Conservation (phyloP, 1,140 invertebrate species). For the Temnothorax curvispinosus region DNA sequence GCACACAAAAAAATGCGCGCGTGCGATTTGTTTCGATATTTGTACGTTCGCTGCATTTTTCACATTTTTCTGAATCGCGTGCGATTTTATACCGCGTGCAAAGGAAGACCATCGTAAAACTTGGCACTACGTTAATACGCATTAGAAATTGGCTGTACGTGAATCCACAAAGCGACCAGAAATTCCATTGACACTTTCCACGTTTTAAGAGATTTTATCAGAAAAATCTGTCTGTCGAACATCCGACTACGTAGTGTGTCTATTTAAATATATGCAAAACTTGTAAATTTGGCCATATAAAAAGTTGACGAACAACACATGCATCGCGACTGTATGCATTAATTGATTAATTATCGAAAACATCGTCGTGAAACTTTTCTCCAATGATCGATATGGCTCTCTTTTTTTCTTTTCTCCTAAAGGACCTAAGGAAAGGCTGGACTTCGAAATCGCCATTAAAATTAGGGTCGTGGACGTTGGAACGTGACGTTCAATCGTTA, state of each 20-base stretch:
- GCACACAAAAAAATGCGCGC: not conserved
- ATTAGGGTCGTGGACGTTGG: not conserved
- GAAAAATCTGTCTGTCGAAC: not conserved
- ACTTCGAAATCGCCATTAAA: not conserved
- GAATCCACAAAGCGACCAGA: slow-evolving; percentile 46
- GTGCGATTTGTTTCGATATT: not conserved
- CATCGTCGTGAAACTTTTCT: slow-evolving; percentile 16
- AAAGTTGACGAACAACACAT: slow-evolving; percentile 32
- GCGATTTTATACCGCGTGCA: not conserved
- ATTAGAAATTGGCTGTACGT: not conserved
- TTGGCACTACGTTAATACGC: slow-evolving; percentile 27
- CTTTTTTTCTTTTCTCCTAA: not conserved
- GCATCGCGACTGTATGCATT: slow-evolving; percentile 18
- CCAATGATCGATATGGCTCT: slow-evolving; percentile 37
- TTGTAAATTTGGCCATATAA: slow-evolving; percentile 59
- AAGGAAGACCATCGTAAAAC: slow-evolving; percentile 27
- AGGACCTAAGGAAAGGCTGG: not conserved
- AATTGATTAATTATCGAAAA: slow-evolving; percentile 23
- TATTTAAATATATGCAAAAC: slow-evolving; percentile 36
- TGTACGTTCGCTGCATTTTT: not conserved
- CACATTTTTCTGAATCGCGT: not conserved
- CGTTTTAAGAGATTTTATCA: not conserved
- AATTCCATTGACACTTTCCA: slow-evolving; percentile 11
- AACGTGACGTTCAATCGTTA: slow-evolving; percentile 19
- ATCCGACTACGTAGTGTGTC: not conserved